phyloP scores from a whole-genome alignment of 2,888 invertebrate genomes.

The Dendrolimus houi region DNA sequence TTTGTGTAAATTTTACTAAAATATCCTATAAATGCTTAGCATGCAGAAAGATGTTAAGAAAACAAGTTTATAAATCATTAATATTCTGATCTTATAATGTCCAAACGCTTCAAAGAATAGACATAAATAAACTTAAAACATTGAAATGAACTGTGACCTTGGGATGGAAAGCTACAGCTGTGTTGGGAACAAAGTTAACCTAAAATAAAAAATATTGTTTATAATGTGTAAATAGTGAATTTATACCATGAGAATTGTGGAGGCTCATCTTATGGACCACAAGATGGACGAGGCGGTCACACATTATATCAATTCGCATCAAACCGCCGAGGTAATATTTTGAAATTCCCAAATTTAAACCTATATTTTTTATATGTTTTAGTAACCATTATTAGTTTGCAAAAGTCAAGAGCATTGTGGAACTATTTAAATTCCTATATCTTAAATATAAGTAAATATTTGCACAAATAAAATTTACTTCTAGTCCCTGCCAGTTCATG shows the following conservation, averaged over 20 bases:
- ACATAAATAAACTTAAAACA: conserved; percentile 1
- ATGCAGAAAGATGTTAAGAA: no score
- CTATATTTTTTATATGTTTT: not conserved
- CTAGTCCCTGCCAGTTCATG: no score
- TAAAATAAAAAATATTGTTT: conserved; percentile 17
- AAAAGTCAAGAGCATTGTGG: no score
- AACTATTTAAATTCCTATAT: no score
- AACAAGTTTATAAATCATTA: no score
- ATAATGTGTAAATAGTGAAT: conserved; percentile 12
- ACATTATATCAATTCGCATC: conserved; percentile 62
- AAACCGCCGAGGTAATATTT: conserved; percentile 42
- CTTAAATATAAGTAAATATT: no score
- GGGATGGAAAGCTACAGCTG: conserved; percentile 19
- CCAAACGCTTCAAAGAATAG: no score
- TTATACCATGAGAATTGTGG: conserved; percentile 45
- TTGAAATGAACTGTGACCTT: conserved; percentile 6
- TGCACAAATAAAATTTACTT: no score
- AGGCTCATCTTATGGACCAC: conserved; percentile 42
- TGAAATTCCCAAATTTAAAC: not conserved
- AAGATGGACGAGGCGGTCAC: conserved; percentile 66
- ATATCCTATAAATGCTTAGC: no score
- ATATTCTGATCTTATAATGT: no score
- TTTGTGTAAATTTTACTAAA: no score
- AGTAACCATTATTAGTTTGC: no score
- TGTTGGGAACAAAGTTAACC: conserved; percentile 17